These are phyloP conservation scores for Cynopterus brachyotis DNA, from an alignment of 2,113 vertebrate species.

Conservation along the genomic window DNA sequence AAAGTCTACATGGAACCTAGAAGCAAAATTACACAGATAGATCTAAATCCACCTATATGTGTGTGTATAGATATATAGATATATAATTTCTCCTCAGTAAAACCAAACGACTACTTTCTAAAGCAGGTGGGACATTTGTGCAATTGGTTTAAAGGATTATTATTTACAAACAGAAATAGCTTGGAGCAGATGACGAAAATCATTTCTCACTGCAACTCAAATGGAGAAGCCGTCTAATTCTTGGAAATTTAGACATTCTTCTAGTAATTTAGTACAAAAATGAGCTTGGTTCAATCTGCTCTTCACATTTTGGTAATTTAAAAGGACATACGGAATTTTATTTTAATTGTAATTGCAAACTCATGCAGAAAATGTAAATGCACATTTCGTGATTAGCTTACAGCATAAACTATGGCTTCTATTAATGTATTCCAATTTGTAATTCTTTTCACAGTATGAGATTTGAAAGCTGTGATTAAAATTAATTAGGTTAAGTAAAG, in stretches of 20 bases:
- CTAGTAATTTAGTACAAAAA: conserved; percentile 80
- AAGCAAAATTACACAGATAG: not conserved
- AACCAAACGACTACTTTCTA: not conserved
- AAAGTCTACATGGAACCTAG: not conserved
- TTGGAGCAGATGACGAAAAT: conserved; percentile 79
- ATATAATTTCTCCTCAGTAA: not conserved
- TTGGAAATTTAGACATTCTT: conserved; percentile 81
- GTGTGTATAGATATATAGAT: not conserved
- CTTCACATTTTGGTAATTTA: conserved; percentile 84
- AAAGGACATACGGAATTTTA: conserved; percentile 86
- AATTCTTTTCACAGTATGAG: conserved; percentile 91
- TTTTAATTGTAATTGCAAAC: conserved; percentile 87
- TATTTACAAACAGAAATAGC: conserved; percentile 75
- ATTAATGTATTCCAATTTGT: conserved; percentile 90
- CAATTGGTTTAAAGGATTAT: conserved; percentile 56
- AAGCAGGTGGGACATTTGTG: conserved; percentile 1
- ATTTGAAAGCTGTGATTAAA: conserved; percentile 92
- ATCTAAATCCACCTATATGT: not conserved
- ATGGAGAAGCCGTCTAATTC: conserved; percentile 77
- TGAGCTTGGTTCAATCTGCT: conserved; percentile 82
- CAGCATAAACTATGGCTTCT: conserved; percentile 85
- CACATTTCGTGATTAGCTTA: conserved; percentile 86
- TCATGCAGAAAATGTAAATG: conserved; percentile 89
- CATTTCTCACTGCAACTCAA: conserved; percentile 67
- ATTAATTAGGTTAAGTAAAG: conserved; percentile 94